Evolutionary conservation across 2,113 vertebrate species (phyloP), one percentile per base, ranked within the genome.

Genomic region (Neofelis nebulosa): DNA sequence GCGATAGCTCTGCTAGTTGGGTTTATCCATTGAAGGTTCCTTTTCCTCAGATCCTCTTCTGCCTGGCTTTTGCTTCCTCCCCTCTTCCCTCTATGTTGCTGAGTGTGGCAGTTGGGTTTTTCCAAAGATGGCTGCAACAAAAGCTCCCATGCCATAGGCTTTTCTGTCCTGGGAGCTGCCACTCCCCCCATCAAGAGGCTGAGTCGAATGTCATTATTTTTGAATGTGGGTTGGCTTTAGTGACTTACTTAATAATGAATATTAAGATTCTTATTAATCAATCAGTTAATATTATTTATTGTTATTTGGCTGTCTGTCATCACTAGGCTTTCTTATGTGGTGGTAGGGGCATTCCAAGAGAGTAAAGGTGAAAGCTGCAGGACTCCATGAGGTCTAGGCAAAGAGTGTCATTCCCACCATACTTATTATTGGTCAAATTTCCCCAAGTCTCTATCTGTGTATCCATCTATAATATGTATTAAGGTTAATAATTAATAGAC

Each of bases 11-110:
- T 96, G 55, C 31, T 80, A 94, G 73, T 50, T 96, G 48, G 11
- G 8, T 31, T 86, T 94, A 45, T 84, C 80, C 57, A 55, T 18
- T 50, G n/a, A 95, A 81, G n/a, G 25, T 71, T 18, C 36, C 38
- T 96, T 84, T 93, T 91, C 50, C 57, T 95, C 81, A 69, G 18
- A 31, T 7, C 3, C 33, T 84, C 41, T 95, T 95, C 41, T 93
- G 48, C 36, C 12, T 84, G 55, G 45, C 10, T 16, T 25, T 84
- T 50, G n/a, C 50, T 74, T 80, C 15, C 41, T 31, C 8, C 36
- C 6, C 5, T 69, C 48, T 36, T 78, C 38, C 25, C 13, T 80
- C 13, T 86, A 50, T 19, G 27, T 81, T 83, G 33, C 48, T 68
- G 16, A 94, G 29, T 33, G 21, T 78, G 66, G 63, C 52, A 73